Percentiles rank a stretch among this genome's conserved stretches.
These are phyloP conservation scores for Pelusios castaneus DNA, from an alignment of 2,113 vertebrate genomes.

Conservation along the genomic window DNA sequence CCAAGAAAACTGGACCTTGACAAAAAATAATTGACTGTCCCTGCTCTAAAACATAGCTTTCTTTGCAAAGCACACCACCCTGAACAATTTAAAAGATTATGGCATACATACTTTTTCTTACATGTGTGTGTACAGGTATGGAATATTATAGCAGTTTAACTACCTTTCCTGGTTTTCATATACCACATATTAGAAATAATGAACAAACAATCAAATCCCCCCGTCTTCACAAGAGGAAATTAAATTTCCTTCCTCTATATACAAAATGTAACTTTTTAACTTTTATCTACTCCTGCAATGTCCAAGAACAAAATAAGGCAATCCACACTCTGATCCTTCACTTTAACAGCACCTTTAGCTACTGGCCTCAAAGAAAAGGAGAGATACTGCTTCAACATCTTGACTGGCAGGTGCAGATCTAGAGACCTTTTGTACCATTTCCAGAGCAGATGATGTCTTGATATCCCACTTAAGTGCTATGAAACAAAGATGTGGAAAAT, in stretches of 20 bases:
- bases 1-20: background rate
- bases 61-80: background rate
- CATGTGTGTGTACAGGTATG: background rate
- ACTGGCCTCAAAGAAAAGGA: background rate
- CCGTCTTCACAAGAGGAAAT: background rate
- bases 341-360: background rate
- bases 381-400: background rate
- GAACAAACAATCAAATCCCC: background rate
- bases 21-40: background rate
- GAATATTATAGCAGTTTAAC: background rate
- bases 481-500: background rate
- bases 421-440: background rate
- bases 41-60: background rate
- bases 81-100: background rate
- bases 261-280: background rate
- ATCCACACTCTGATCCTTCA: background rate
- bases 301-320: background rate
- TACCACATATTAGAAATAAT: background rate
- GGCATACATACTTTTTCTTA: background rate
- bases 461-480: background rate
- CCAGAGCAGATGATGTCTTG: background rate
- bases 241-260: background rate
- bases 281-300: background rate
- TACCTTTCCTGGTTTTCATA: background rate
- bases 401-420: rapidly evolving